phyloP scores from a whole-genome alignment of 30 jellyfish, hydroid and myxozoan species.

The Aurelia coerulea region DNA sequence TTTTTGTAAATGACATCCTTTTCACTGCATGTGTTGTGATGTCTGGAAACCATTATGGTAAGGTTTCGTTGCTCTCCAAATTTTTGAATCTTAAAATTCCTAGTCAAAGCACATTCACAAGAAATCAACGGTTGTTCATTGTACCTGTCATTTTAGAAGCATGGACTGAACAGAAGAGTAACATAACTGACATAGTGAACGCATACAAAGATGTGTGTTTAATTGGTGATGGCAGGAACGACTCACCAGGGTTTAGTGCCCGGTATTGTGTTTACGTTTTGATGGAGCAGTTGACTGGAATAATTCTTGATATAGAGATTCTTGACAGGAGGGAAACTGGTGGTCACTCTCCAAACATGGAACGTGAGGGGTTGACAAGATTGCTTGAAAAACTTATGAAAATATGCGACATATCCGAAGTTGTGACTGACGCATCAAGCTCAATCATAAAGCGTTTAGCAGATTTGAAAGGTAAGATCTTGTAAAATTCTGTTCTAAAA shows the following conservation, averaged over 20 bases:
- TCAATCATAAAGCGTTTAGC: neutral
- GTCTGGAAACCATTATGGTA: too few relatives aligned
- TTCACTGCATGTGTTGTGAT: too few relatives aligned
- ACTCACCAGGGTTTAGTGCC: constrained; percentile 49
- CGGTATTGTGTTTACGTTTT: constrained; percentile 28
- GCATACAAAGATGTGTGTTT: constrained; percentile 13
- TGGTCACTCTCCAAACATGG: constrained; percentile 22
- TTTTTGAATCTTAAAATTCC: too few relatives aligned
- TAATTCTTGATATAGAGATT: constrained; percentile 19
- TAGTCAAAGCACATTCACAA: constrained; percentile 5
- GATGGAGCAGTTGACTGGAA: constrained; percentile 24
- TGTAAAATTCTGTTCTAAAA: too few relatives aligned
- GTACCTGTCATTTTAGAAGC: constrained; percentile 13
- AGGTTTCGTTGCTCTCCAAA: too few relatives aligned
- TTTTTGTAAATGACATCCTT: too few relatives aligned
- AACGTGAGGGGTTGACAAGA: constrained; percentile 15
- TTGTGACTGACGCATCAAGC: constrained; percentile 23
- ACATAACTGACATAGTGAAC: neutral
- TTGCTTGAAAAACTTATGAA: neutral
- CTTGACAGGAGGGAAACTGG: constrained; percentile 47
- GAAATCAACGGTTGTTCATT: constrained; percentile 7
- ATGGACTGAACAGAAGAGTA: constrained; percentile 17
- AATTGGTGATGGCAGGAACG: constrained; percentile 59
- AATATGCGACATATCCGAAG: neutral
- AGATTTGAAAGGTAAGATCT: constrained; percentile 15